These are phyloP conservation scores for Iguana delicatissima DNA, from an alignment of 2,797 vertebrate species.

Conservation along the genomic window DNA sequence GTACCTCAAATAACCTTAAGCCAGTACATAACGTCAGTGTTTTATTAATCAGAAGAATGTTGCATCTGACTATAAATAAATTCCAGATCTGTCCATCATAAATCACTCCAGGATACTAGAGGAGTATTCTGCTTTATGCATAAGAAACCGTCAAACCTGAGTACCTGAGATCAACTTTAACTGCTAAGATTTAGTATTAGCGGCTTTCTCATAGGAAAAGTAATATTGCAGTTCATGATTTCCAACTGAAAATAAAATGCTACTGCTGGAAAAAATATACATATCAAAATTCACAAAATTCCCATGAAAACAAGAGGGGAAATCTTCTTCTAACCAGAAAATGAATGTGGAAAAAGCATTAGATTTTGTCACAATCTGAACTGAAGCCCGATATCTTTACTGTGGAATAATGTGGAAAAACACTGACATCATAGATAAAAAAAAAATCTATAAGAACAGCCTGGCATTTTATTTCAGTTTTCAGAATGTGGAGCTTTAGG, in stretches of 20 bases:
- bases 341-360: conserved; percentile 82
- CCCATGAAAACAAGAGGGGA: conserved; percentile 78
- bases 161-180: conserved; percentile 59
- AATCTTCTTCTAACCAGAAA: conserved; percentile 73
- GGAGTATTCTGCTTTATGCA: not conserved
- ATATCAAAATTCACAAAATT: conserved; percentile 80
- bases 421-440: conserved; percentile 75
- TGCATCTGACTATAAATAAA: conserved; percentile 19
- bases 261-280: conserved; percentile 81
- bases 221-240: conserved; percentile 77
- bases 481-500: conserved; percentile 68
- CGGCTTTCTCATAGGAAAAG: conserved; percentile 78
- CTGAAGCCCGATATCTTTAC: conserved; percentile 81
- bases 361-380: conserved; percentile 80
- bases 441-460: conserved; percentile 69
- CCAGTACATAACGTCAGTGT: not conserved
- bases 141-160: conserved; percentile 50
- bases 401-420: conserved; percentile 82
- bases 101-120: conserved; percentile 38
- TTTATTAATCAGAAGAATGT: not conserved
- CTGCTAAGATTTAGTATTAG: conserved; percentile 67
- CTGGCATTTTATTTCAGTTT: conserved; percentile 67
- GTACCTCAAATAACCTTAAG: conserved; percentile 65
- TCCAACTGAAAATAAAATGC: conserved; percentile 77
- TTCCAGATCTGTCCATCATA: conserved; percentile 23